phyloP scores from a whole-genome alignment of 2,113 vertebrate genomes.

The Toxotes chatareus region DNA sequence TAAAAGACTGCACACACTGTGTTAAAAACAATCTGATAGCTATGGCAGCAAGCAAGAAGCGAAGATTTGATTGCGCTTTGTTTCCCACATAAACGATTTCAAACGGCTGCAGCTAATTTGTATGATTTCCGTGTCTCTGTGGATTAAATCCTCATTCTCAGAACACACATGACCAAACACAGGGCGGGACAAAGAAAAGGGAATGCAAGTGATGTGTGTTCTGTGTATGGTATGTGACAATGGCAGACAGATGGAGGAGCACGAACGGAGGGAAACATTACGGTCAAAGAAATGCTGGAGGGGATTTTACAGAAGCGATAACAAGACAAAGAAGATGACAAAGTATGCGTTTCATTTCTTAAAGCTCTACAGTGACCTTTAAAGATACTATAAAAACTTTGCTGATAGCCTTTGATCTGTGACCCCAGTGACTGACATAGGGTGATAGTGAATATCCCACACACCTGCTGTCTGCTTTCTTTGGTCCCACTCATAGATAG shows the following conservation, averaged over 20 bases:
- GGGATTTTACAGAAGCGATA: neutral
- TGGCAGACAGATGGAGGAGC: neutral
- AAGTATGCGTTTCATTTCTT: neutral
- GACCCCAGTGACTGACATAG: neutral
- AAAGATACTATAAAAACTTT: neutral
- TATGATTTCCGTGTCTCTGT: neutral
- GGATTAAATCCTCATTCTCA: neutral
- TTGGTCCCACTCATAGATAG: neutral
- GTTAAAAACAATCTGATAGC: too few species aligned
- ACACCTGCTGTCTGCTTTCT: neutral
- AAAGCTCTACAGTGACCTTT: neutral
- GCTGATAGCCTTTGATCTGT: neutral
- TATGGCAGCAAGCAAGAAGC: neutral
- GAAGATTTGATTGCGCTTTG: neutral
- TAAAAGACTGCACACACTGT: neutral
- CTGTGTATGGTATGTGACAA: neutral
- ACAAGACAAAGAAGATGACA: neutral
- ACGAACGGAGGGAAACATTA: neutral
- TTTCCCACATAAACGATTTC: neutral
- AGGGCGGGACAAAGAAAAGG: neutral
- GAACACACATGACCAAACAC: neutral
- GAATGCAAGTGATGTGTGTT: neutral
- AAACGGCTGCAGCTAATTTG: neutral
- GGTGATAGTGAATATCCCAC: neutral
- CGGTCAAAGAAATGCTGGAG: neutral